phyloP scores from a whole-genome alignment of 2,113 vertebrate species.

The Trichechus manatus region DNA sequence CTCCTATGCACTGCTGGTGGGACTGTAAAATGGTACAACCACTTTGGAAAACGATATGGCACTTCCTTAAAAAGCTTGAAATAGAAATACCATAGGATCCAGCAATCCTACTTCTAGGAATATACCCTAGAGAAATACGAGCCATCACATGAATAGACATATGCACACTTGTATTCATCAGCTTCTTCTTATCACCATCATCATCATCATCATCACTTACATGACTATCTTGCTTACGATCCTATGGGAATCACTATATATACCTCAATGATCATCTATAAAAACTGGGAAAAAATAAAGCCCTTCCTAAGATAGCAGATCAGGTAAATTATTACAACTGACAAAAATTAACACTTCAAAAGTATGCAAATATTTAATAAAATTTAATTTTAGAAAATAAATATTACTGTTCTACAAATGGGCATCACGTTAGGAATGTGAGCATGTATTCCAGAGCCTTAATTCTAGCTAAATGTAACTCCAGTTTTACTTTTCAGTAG shows the following conservation, averaged over 20 bases:
- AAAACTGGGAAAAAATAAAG: neutral
- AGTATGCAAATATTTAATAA: neutral
- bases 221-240: neutral
- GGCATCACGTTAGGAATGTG: neutral
- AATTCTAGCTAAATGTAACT: neutral
- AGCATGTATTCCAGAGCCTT: neutral
- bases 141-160: too few species aligned
- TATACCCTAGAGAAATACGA: too few species aligned
- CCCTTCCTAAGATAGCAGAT: neutral
- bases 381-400: neutral
- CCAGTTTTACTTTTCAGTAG: neutral
- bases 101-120: too few species aligned
- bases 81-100: too few species aligned
- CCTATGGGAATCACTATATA: neutral
- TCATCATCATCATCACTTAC: neutral
- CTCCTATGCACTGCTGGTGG: too few species aligned
- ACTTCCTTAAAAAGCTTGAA: too few species aligned
- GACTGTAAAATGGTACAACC: too few species aligned
- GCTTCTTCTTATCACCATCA: neutral
- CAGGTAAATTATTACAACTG: neutral
- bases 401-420: neutral
- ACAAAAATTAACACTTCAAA: constrained; percentile 26
- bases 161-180: too few species aligned
- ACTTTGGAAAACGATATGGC: too few species aligned
- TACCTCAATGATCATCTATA: neutral